Evolutionary conservation across 2,113 vertebrate genomes (phyloP), one percentile per base, ranked within the genome.

Genomic region (Mobula birostris): DNA sequence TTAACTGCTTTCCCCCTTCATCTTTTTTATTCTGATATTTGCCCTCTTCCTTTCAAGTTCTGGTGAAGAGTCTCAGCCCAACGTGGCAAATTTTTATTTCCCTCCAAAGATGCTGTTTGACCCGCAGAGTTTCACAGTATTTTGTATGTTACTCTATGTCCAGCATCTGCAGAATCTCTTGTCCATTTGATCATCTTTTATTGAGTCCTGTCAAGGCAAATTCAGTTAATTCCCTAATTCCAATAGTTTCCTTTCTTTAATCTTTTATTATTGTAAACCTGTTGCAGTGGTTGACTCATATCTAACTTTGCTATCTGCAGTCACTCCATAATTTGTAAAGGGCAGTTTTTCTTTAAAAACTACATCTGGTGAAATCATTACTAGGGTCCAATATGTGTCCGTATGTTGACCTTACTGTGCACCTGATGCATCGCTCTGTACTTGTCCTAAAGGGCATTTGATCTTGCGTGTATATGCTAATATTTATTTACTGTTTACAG

Each of bases 401-500:
- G 56, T 56, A 61, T 12, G 11, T 29, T 1, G 24, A 4, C 4
- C 83, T 11, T n/a, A 29, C 8, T 29, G 76, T 29, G 27, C 4
- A n/a, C 27, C 29, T 87, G 76, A 77, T 29, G 29, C 5, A 15
- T 63, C 27, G 63, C 58, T 88, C 11, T 6, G 83, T 5, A 29
- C 4, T 56, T 40, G 8, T 8, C 2, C 17, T 8, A 19, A 40
- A 40, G 63, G 85, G 72, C 72, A 56, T 76, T 56, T 56, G 14
- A 14, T 68, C 66, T 36, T 32, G 7, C 27, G 24, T 79, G 5
- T 8, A n/a, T 32, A 66, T 32, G 61, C 29, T 79, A 63, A 88
- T 90, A 58, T 87, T 29, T 61, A 14, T 93, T 5, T 93, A 12
- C 90, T 94, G 79, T 94, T 7, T 94, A 8, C 94, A 99, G 99